Base-by-base conservation (phyloP, 2,113 vertebrate species). In the Nothocercus nigrocapillus region DNA sequence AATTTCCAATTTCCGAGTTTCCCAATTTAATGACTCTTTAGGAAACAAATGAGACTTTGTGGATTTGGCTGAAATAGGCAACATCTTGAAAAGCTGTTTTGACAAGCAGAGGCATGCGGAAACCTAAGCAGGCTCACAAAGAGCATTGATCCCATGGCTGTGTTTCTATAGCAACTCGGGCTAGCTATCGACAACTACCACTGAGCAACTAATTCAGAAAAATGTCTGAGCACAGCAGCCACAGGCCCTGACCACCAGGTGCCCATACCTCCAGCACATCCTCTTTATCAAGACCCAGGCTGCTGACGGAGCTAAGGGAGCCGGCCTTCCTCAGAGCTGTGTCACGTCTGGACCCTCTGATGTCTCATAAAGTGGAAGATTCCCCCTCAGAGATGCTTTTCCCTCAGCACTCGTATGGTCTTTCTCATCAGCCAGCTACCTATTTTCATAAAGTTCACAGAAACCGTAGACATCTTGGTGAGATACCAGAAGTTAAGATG, bases 121-220 rank as follows among this genome's bases (percentile, higher is more conserved):
- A 85, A 44, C 34, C 0, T 0, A 34, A 77, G 32, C 0, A 0
- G 40, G 51, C 4, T 9, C 27, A 76, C 38, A 61, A 90, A 82
- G 4, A 92, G 9, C 25, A 82, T 27, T 1, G 4, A 56, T 76
- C 44, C 13, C 34, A 8, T 34, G 47, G 19, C 44, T 85, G 8
- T 38, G 28, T 81, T 88, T 80, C 72, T 47, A 8, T 24, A 77
- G 63, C 22, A 80, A 38, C 54, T 16, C 53, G 49, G 13, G 12
- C 22, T 47, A 3, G 18, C 3, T 5, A 54, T 68, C 45, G 70
- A n/a, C 19, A 80, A 36, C 27, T 56, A 36, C 18, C 30, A 19
- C 3, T 8, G 32, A 74, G 7, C 9, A 91, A 53, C 36, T 36
- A 45, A n/a, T 74, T 82, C 34, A 91, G 42, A 51, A 89, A 78